These are phyloP conservation scores for Apamea anceps DNA, from an alignment of 2,888 invertebrate species.

Conservation along the genomic window DNA sequence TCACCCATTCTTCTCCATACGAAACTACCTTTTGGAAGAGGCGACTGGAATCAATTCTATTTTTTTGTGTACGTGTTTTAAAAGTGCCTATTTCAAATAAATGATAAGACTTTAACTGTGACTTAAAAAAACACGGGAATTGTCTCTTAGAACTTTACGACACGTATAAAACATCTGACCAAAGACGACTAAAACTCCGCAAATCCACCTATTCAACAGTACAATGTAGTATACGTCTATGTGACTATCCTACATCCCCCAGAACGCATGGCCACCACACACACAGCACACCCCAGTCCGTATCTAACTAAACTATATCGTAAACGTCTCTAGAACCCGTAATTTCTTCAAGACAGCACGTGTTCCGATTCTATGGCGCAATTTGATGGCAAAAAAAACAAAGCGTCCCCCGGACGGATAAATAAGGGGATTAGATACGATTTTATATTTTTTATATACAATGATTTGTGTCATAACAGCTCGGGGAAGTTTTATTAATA, in stretches of 20 bases:
- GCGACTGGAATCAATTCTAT: too few species aligned
- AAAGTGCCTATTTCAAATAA: too few species aligned
- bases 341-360: constrained; percentile 86
- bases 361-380: constrained; percentile 81
- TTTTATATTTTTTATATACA: constrained; percentile 49
- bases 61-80: too few species aligned
- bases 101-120: too few species aligned
- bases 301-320: constrained; percentile 78
- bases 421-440: constrained; percentile 68
- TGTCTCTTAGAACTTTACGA: too few species aligned
- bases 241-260: constrained; percentile 19
- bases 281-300: constrained; percentile 75
- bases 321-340: constrained; percentile 73
- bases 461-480: constrained; percentile 68
- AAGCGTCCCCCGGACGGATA: constrained; percentile 67
- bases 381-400: constrained; percentile 81
- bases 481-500: constrained; percentile 50
- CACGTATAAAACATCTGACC: not conserved
- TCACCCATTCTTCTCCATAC: not conserved
- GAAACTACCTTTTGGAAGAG: too few species aligned
- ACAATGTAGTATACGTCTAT: not conserved
- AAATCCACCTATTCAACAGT: not conserved
- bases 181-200: not conserved
- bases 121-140: not conserved
- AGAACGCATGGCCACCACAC: constrained; percentile 65